phyloP scores from a whole-genome alignment of 2,888 invertebrate species.

The Torymus aiolomorphi region DNA sequence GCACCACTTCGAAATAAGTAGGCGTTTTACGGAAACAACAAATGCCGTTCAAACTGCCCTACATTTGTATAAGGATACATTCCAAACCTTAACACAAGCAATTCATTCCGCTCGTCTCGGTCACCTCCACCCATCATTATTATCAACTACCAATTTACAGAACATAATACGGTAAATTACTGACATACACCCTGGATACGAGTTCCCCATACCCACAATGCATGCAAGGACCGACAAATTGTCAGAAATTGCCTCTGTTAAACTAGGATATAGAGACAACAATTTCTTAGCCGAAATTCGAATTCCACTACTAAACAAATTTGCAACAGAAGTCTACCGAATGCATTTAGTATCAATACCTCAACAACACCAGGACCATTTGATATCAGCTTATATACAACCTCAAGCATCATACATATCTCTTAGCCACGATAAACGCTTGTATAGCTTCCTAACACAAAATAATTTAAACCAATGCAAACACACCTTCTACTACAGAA shows the following conservation, averaged over 20 bases:
- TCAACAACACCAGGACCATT: too few species aligned
- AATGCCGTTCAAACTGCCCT: background rate
- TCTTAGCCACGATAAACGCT: too few species aligned
- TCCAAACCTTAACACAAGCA: background rate
- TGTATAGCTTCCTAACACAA: too few species aligned
- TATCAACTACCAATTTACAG: background rate
- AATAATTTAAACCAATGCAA: too few species aligned
- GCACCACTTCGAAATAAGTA: too few species aligned
- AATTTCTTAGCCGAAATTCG: background rate
- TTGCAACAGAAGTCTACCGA: background rate
- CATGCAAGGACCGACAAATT: background rate
- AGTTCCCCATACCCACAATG: background rate
- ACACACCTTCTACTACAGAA: too few species aligned
- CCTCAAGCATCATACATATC: too few species aligned
- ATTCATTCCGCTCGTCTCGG: background rate
- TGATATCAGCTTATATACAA: too few species aligned
- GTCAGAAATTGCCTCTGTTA: background rate
- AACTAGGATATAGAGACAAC: background rate
- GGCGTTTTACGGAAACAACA: too few species aligned
- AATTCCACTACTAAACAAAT: background rate
- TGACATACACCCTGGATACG: background rate
- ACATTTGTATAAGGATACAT: too few species aligned
- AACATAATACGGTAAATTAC: background rate
- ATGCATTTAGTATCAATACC: background rate
- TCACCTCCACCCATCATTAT: background rate